These are phyloP conservation scores for Poliocrania exsul DNA, from an alignment of 2,797 vertebrate genomes.

Conservation along the genomic window DNA sequence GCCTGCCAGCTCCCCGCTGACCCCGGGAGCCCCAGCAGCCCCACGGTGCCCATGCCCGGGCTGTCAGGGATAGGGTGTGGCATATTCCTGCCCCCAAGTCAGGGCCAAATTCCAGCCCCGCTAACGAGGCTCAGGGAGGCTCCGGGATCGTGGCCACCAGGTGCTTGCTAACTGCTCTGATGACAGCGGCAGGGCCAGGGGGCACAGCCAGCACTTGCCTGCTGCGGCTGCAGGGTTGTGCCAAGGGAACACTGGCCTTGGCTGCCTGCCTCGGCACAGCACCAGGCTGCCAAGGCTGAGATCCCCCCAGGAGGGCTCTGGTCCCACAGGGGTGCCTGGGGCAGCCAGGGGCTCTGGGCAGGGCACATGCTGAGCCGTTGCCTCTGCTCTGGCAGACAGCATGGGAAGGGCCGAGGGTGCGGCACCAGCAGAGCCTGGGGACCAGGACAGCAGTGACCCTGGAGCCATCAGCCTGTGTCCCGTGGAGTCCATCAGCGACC, in stretches of 20 bases:
- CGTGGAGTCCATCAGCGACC: constrained; percentile 93
- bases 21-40: neutral
- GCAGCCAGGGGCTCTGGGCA: neutral
- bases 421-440: constrained; percentile 68
- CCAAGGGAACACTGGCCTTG: neutral
- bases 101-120: constrained; percentile 15
- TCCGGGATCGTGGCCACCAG: neutral
- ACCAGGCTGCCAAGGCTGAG: neutral
- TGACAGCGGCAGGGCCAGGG: neutral
- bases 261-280: neutral
- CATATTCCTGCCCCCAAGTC: neutral
- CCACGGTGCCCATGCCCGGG: accelerated
- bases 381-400: constrained; percentile 16
- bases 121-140: constrained; percentile 16
- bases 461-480: constrained; percentile 87
- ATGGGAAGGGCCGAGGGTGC: constrained; percentile 70
- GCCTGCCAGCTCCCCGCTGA: neutral
- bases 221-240: neutral
- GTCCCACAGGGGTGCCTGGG: neutral
- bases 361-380: neutral
- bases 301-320: neutral
- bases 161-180: neutral
- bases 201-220: neutral
- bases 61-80: neutral
- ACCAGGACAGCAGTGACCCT: constrained; percentile 79